Base-by-base conservation (phyloP, 2,797 vertebrate genomes). In the Alcedo quadribrachys region DNA sequence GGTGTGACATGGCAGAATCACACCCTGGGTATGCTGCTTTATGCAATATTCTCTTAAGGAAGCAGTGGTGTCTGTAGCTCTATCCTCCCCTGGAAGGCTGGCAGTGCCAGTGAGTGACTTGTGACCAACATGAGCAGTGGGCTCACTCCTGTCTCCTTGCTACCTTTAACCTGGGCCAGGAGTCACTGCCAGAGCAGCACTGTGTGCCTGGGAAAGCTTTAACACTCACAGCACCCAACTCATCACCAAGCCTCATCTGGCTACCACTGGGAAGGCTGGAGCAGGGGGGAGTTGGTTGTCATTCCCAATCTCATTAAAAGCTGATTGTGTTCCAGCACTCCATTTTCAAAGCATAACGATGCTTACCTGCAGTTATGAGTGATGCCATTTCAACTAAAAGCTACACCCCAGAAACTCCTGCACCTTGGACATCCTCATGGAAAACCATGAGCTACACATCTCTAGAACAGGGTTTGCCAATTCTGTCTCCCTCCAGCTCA, bases 291-390 rank as follows among this genome's bases (percentile, higher is more conserved):
- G 32, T 78, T 77, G 81, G 33, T 46, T 82, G 91, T 89, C 32
- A 87, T 63, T 91, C 62, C 55, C 45, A 53, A 83, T 69, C 76
- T 71, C 90, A 92, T 89, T 86, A 45, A 87, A 80, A 92, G 54
- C 85, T 45, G 63, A 30, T 53, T 92, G 89, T 85, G 35, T 71
- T 87, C 53, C 51, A 95, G 55, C 27, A 83, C 51, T 62, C 35
- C 45, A 55, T 82, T 91, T 82, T 58, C 75, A 68, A 83, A 90
- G 61, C n/a, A 24, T 4, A 85, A 57, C 84, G 87, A 65, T 57
- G 40, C 46, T 22, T 62, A 62, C 25, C 35, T 81, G 51, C 63
- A 89, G 81, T 70, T 68, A 89, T 7, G 21, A 80, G 76, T 55
- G 15, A 61, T 71, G 24, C 48, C 0, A 33, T 57, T 79, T 63